Evolutionary conservation across 2,797 vertebrate species (phyloP).

Genomic region (Cryptoprocta ferox): DNA sequence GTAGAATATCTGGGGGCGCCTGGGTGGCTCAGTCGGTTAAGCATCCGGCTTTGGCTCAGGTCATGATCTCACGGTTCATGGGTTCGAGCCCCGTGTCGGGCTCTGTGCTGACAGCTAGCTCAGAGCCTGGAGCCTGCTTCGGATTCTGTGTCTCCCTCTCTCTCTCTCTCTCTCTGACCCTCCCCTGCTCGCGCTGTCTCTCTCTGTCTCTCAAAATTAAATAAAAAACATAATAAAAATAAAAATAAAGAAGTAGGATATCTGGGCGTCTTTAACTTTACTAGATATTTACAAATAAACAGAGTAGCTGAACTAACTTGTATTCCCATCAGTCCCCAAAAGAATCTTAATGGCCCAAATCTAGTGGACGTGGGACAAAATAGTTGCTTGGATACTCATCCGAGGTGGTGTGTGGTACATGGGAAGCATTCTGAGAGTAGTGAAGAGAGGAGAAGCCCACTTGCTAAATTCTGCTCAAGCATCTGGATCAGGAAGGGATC

Average conservation of each 20-base stretch:
- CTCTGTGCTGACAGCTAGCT: too few species aligned
- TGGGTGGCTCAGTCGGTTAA: too few species aligned
- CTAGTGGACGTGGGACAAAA: not conserved
- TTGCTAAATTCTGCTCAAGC: not conserved
- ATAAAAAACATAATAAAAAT: too few species aligned
- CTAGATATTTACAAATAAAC: not conserved
- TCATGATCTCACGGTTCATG: too few species aligned
- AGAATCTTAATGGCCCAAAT: slow-evolving; percentile 14
- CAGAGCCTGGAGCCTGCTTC: too few species aligned
- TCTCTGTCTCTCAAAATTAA: too few species aligned
- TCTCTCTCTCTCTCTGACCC: too few species aligned
- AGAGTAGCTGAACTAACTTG: slow-evolving; percentile 12
- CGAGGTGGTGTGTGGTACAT: not conserved
- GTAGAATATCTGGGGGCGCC: not conserved
- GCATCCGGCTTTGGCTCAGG: too few species aligned
- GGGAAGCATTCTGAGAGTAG: not conserved
- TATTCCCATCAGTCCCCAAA: not conserved
- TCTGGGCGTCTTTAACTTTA: slow-evolving; percentile 22
- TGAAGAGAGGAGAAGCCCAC: not conserved
- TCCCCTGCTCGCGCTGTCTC: too few species aligned
- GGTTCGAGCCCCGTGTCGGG: too few species aligned
- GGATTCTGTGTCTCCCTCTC: too few species aligned
- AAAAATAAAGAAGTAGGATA: too few species aligned
- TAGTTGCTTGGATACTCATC: not conserved
- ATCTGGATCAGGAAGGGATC: not conserved